A percentile compares a stretch with the other conserved stretches of the same genome.
These are phyloP conservation scores for Paraplagusia blochii DNA, from an alignment of 2,113 vertebrate genomes.

Conservation along the genomic window DNA sequence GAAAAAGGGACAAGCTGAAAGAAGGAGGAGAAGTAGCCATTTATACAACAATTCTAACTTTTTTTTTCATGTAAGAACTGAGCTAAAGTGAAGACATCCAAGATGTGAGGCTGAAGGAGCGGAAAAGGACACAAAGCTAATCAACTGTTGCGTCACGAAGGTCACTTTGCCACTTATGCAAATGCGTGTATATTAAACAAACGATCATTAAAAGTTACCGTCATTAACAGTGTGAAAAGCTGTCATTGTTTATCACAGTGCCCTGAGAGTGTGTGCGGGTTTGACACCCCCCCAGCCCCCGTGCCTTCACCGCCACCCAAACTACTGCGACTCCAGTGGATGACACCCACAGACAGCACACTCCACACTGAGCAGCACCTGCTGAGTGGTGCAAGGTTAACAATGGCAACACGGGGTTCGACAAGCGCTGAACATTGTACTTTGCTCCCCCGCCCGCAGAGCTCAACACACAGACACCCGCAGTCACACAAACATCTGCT, in stretches of 20 bases:
- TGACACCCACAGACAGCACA: slow-evolving; percentile 37
- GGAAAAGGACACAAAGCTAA: too few relatives aligned
- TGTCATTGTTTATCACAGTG: not conserved
- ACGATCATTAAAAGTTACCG: not conserved
- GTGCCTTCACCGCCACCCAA: not conserved
- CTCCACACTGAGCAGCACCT: slow-evolving; percentile 39
- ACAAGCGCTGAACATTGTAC: slow-evolving; percentile 52
- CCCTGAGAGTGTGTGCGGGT: not conserved
- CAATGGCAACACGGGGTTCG: slow-evolving; percentile 59
- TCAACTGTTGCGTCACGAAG: not conserved
- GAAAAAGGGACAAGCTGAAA: too few relatives aligned
- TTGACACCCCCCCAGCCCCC: slow-evolving; percentile 12
- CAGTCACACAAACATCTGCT: not conserved
- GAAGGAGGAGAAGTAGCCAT: too few relatives aligned
- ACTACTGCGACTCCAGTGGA: not conserved
- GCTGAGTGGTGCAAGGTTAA: slow-evolving; percentile 58
- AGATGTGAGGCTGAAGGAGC: too few relatives aligned
- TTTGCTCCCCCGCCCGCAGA: slow-evolving; percentile 20
- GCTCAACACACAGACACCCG: slow-evolving; percentile 15
- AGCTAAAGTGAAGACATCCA: too few relatives aligned
- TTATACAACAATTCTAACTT: too few relatives aligned
- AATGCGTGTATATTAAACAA: not conserved
- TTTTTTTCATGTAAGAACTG: too few relatives aligned
- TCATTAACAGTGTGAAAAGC: not conserved
- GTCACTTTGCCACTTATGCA: not conserved